Conservation (phyloP, 2,113 vertebrate genomes). For the Cromileptes altivelis region DNA sequence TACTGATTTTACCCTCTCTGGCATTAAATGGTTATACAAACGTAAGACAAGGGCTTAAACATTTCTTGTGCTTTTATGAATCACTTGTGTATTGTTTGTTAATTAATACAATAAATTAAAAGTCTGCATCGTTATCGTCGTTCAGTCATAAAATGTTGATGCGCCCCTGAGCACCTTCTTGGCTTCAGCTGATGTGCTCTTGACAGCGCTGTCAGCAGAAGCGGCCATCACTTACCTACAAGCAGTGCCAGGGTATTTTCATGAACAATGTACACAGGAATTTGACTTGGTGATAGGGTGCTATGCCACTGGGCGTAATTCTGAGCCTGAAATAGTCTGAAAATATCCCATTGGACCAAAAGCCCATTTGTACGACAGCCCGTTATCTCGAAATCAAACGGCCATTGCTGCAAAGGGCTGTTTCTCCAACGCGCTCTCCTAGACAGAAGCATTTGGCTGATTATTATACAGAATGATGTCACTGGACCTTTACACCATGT, state of each 20-base stretch:
- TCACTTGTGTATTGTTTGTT: background rate
- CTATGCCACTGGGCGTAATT: too few species aligned
- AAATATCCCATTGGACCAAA: too few species aligned
- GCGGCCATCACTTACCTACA: background rate
- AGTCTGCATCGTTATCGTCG: background rate
- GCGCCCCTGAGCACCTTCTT: background rate
- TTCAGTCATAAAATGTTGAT: background rate
- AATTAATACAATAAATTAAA: background rate
- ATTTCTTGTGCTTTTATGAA: background rate
- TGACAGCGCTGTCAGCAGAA: constrained; percentile 4
- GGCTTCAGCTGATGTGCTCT: background rate
- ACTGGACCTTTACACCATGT: too few species aligned
- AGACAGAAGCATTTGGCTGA: too few species aligned
- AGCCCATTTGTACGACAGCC: too few species aligned
- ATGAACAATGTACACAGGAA: background rate
- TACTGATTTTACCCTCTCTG: background rate
- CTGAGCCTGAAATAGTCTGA: too few species aligned
- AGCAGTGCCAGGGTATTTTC: background rate
- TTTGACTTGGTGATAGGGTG: too few species aligned
- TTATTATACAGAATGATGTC: too few species aligned
- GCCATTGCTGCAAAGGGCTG: too few species aligned
- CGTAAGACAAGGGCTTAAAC: background rate
- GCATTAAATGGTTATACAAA: background rate
- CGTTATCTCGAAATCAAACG: too few species aligned
- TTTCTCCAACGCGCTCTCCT: too few species aligned